Base-by-base conservation (phyloP, 2,888 invertebrate species). In the Idaea dimidiata region DNA sequence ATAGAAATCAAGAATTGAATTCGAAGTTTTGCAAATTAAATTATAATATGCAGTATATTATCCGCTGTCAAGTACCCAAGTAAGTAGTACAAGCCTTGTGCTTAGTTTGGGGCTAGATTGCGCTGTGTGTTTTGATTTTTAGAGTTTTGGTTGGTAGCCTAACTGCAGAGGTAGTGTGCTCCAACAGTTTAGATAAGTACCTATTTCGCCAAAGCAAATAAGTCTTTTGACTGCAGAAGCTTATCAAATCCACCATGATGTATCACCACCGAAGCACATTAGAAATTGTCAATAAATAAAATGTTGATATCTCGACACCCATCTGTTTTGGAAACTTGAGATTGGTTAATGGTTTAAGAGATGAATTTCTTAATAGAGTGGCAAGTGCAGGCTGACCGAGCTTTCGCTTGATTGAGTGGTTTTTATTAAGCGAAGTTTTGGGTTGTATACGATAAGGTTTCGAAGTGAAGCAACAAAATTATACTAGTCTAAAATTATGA, bases 221-320 rank as follows among this genome's bases (percentile, higher is more conserved):
- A 43, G 43, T 43, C 43, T 43, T 8, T 58, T 59, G 17, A 59
- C n/a, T n/a, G 54, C 17, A 57, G 33, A 24, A 18, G 58, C 66
- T 66, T 62, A 61, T 66, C 64, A 58, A 68, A 69, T 72, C 72
- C 71, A 75, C 74, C 81, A 87, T 91, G 91, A 92, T 89, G 89
- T 87, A 92, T 91, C 78, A 78, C 72, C 75, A 71, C 71, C 74
- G 75, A 76, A 80, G 84, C 78, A 84, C 88, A 91, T 92, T 91
- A 91, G 89, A 89, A 90, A 90, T 89, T 87, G 89, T 89, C 88
- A 91, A 92, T 92, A 90, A 90, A 91, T 91, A 92, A 91, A 90
- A 91, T 89, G 83, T 83, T 78, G 82, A 83, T 88, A 89, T 91
- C 89, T 80, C 68, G 68, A 73, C 77, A 77, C 78, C 81, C 84